Base-by-base conservation (phyloP, 2,797 vertebrate genomes). In the Balearica regulorum region DNA sequence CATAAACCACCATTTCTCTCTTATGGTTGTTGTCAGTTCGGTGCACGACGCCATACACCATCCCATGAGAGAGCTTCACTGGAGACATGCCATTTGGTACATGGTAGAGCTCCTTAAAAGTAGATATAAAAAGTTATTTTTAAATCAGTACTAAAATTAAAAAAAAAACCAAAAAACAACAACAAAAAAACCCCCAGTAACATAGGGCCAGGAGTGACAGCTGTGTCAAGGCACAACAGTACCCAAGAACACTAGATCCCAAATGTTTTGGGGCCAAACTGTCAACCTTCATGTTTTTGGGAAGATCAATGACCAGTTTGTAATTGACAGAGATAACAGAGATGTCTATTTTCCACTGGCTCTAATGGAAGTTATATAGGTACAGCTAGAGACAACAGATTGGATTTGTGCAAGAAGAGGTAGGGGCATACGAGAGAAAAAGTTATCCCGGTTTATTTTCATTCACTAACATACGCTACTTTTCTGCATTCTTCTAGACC, bases 1-100 rank as follows among this genome's bases (percentile, higher is more conserved):
- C 99, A 24, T 99, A 98, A 25, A 99, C 99, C 98, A 99, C 99
- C 98, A 99, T 99, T 98, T 99, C 99, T 97, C 98, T 99, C 97
- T 98, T 98, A 88, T 98, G 98, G 84, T 98, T 98, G 35, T 98
- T 96, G 94, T 98, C 98, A 2, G 98, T 98, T 96, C 98, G 97
- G 93, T 99, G 99, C 85, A 99, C 99, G 6, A 99, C 98, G 0
- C 98, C 99, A 21, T 99, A 99, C 75, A 99, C 98, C 97, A 98
- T 98, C 53, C 98, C 98, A 26, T 98, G 98, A 41, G 98, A 98
- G 33, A 98, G 96, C 35, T 98, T 98, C 92, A 97, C 98, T 90
- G 98, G 95, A 82, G 98, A 89, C 91, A 97, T 97, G 94, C 98
- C 99, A 98, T 99, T 99, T 97, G 98, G 97, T 61, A 97, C 93